Evolutionary conservation across 2,113 vertebrate species (phyloP).

Genomic region (Desmodus rotundus): DNA sequence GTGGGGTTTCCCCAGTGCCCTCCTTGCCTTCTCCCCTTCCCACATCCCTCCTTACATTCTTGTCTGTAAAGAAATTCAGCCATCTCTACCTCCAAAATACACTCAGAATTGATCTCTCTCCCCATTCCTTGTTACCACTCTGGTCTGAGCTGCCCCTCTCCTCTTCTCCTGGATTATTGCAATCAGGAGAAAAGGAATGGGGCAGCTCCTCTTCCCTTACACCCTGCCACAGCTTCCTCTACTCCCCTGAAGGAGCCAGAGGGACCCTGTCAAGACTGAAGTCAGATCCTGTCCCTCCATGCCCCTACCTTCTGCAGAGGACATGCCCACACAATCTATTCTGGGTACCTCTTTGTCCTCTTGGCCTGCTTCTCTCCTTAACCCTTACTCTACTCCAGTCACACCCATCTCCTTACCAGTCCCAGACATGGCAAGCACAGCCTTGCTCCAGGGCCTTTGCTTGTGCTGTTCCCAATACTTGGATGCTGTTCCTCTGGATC

Average conservation of each 20-base stretch:
- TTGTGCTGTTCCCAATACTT: rapidly evolving
- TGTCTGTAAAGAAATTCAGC: background rate
- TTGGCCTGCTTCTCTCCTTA: background rate
- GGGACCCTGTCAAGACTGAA: background rate
- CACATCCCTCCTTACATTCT: too few species aligned
- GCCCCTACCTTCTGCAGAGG: background rate
- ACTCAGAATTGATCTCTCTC: background rate
- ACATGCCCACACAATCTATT: background rate
- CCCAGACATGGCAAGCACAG: background rate
- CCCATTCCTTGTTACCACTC: background rate
- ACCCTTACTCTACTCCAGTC: background rate
- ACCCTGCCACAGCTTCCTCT: background rate
- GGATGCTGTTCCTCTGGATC: background rate
- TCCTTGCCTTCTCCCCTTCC: too few species aligned
- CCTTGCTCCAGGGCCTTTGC: background rate
- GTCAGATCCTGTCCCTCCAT: background rate
- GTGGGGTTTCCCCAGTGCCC: background rate
- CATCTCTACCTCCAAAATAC: background rate
- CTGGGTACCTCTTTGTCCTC: background rate
- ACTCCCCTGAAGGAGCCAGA: background rate
- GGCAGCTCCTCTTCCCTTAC: background rate
- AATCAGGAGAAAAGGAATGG: too few species aligned
- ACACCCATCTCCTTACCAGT: background rate
- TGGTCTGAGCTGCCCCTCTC: background rate
- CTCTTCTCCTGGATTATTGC: too few species aligned